Base-by-base conservation (phyloP, 2,888 invertebrate genomes). In the Adela reaumurella region DNA sequence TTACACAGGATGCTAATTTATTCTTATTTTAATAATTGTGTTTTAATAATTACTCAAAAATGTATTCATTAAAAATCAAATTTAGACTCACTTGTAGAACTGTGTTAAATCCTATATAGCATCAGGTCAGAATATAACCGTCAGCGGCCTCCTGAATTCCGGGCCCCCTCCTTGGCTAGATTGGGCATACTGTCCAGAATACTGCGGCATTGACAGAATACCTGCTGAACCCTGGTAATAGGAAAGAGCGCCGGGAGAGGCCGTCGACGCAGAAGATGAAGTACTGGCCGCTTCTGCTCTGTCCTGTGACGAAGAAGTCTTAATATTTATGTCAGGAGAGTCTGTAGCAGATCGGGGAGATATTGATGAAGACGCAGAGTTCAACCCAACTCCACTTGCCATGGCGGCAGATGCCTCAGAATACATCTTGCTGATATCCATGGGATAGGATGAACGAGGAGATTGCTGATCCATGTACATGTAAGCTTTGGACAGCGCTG, bases 71-170 rank as follows among this genome's bases (percentile, higher is more conserved):
- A 24, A 24, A 24, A 24, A 24, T 24, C 24, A 6, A 24, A 4
- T 24, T 24, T 24, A 8, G 24, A 35, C 8, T 35, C 35, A 35
- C 35, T 35, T 35, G 35, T 35, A 35, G 35, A 35, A 11, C n/a
- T 35, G 35, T 8, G 35, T 14, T 14, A 35, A 35, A 35, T 14
- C n/a, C 35, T 35, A 35, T 35, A 35, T 14, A 14, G 59, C 62
- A 62, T 88, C 88, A 81, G 88, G 88, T 90, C 89, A 90, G 82
- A 90, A 89, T 83, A 90, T 88, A 59, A 90, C 89, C 46, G 89
- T 87, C 17, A 90, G 69, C 1, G 90, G 90, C 63, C 89, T 80
- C 58, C 89, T 74, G 65, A 89, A 89, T 65, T 90, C 89, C 44
- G 84, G 77, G 24, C 85, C 85, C 45, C 81, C 68, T 4, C 81